Evolutionary conservation across 2,888 invertebrate genomes (phyloP), one percentile per base, ranked within the genome.

Genomic region (Apamea crenata): DNA sequence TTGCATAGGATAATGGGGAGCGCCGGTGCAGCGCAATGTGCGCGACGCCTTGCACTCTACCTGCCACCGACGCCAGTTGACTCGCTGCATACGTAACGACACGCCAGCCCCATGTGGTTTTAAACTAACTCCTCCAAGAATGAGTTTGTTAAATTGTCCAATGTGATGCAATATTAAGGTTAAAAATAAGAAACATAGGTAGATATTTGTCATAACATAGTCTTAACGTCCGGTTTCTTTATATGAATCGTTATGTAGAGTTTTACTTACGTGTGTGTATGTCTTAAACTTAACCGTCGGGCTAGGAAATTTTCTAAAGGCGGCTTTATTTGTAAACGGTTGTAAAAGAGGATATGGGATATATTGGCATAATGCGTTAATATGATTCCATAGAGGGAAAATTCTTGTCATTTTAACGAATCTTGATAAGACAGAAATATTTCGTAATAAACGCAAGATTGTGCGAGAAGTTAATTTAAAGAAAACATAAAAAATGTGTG

Each of bases 1-100:
- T 96, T 96, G 96, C 96, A 96, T 96, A 96, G 95, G 95, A 95
- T 96, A 96, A 96, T 96, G 93, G 95, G 84, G 91, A 90, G 91
- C 89, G 90, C 87, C 88, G 85, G 87, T 93, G 93, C 93, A 92
- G 87, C 90, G 91, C 93, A 92, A 91, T 91, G 92, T 92, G 92
- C 90, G 90, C 90, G 88, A 53, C 87, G 87, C 87, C 89, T 86
- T 89, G 84, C 88, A 87, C 88, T 91, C 85, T 83, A 89, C 87
- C 89, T 90, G 86, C 85, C 68, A 32, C 65, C 74, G 80, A 70
- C 69, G 44, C 67, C 72, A 84, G 80, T 85, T 85, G 86, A 85
- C 89, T 90, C 83, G 78, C 88, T 89, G 91, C 90, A 91, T 91
- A 92, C 88, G 88, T 87, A 90, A 89, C 79, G 74, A 87, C 80